These are phyloP conservation scores for Lagopus muta DNA, from an alignment of 2,113 vertebrate species.

Conservation along the genomic window DNA sequence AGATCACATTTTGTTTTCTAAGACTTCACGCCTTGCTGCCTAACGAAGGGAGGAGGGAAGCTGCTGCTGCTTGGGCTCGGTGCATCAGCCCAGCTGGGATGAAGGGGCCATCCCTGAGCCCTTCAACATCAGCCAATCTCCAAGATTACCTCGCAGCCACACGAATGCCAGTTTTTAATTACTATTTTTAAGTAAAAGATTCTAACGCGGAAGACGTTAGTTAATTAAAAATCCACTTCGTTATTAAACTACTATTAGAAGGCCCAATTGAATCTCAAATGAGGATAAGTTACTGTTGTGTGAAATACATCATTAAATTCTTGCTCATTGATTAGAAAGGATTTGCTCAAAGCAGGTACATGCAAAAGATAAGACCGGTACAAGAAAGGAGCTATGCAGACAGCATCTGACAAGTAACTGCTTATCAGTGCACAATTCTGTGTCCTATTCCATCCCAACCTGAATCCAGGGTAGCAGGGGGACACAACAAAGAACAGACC, in stretches of 20 bases:
- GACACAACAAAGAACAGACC: background rate
- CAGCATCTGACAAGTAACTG: background rate
- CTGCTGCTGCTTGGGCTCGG: background rate
- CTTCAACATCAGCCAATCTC: background rate
- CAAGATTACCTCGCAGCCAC: background rate
- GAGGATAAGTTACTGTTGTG: background rate
- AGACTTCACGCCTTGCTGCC: background rate
- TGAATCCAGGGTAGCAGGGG: background rate
- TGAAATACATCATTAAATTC: background rate
- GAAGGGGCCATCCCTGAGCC: background rate
- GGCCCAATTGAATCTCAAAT: background rate
- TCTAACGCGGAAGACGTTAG: background rate
- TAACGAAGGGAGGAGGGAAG: background rate
- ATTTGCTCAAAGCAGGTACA: background rate
- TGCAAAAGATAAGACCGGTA: background rate
- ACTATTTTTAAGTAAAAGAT: background rate
- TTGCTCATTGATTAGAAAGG: background rate
- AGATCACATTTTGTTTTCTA: background rate
- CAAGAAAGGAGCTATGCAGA: background rate
- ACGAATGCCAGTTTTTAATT: background rate
- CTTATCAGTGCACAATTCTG: background rate
- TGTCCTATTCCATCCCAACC: background rate
- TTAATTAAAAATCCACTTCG: background rate
- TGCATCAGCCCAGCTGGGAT: background rate
- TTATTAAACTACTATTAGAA: background rate